Evolutionary conservation across 92 coral and sea anemone species (phyloP), one percentile per base, ranked within the genome.

Genomic region (Parazoanthus atlanticus): DNA sequence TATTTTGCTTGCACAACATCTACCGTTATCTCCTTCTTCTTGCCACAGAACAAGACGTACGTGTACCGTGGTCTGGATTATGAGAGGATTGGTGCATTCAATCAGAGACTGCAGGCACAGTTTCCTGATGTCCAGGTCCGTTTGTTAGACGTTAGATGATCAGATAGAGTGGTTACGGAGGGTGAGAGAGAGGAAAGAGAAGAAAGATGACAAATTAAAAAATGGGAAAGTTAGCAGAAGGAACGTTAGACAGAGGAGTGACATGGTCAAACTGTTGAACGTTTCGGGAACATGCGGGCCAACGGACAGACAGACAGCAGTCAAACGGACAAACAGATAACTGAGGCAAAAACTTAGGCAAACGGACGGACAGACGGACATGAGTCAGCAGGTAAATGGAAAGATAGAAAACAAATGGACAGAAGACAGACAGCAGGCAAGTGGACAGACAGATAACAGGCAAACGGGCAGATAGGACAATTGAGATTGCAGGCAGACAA

Each of bases 51-150:
- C 88, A 94, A 97, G 80, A 86, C 93, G 66, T 95, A 94, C 40
- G 94, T 97, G 46, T 97, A 94, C 72, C 98, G 99, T 76, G 99
- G 99, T 46, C 92, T 91, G 65, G 98, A 92, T 77, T 94, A 84
- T 89, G 99, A 97, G 87, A 97, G 91, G 89, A 93, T 97, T 46
- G 96, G 98, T 11, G 92, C 93, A 66, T 97, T 97, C 85, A 95
- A 94, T 86, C 91, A 92, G 86, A 90, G 99, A 84, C 84, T 97
- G 33, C 98, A 93, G 58, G 93, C 92, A 26, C 96, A 94, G 91
- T 97, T 95, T 86, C 94, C 98, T n/a, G 99, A 95, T 84, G 99
- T 94, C 5, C 97, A 94, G 98, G 99, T 94, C 26, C 16, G 58
- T 33, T 30, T 34, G 8, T 34, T 73, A 73, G 43, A 28, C 19